A percentile compares a stretch with the other conserved stretches of the same genome.
These are phyloP conservation scores for Ophioderma brevispina DNA, from an alignment of 35 echinoderm and acorn worm genomes.

Conservation along the genomic window DNA sequence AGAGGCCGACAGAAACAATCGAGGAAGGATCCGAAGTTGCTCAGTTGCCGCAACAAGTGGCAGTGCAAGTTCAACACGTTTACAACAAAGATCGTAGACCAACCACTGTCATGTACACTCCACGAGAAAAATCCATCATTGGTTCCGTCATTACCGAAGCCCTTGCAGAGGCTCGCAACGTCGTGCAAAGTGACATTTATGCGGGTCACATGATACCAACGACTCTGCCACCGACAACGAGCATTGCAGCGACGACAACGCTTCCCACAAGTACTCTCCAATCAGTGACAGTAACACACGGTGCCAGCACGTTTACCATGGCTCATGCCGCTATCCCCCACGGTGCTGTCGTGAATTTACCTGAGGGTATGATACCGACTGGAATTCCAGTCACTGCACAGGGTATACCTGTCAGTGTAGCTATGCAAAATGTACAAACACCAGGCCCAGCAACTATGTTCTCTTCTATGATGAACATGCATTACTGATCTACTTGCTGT, in stretches of 20 bases:
- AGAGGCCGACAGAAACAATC: conserved; percentile 5
- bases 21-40: conserved; percentile 1
- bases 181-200: conserved; percentile 26
- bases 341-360: background rate
- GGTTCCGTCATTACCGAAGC: conserved; percentile 53
- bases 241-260: background rate
- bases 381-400: background rate
- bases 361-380: background rate
- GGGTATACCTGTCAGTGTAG: background rate
- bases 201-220: conserved; percentile 12
- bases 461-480: conserved; percentile 21
- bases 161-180: conserved; percentile 45
- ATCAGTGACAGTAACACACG: background rate
- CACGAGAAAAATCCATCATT: conserved; percentile 33
- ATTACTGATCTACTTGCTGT: no score
- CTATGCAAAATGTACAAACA: background rate
- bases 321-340: background rate
- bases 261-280: background rate
- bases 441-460: background rate
- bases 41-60: conserved; percentile 9
- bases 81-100: background rate
- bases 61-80: background rate
- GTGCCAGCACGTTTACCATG: background rate
- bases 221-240: background rate
- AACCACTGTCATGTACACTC: background rate